phyloP scores from a whole-genome alignment of 2,113 vertebrate species.

The Rhegmatorhina hoffmannsi region DNA sequence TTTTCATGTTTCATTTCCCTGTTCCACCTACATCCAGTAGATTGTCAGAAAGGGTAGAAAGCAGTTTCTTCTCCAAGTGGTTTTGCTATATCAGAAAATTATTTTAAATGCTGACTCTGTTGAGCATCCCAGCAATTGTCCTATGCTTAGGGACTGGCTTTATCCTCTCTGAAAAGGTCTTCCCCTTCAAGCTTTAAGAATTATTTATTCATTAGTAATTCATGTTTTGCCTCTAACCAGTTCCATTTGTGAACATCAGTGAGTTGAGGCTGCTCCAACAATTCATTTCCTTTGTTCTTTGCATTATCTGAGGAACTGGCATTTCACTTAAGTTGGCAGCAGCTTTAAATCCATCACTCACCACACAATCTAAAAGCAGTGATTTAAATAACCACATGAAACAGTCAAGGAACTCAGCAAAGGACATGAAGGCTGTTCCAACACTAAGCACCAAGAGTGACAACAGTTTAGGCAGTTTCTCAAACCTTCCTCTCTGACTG shows the following conservation, averaged over 20 bases:
- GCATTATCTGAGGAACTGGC: background rate
- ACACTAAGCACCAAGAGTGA: background rate
- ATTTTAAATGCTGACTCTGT: background rate
- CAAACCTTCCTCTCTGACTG: background rate
- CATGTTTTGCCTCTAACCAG: background rate
- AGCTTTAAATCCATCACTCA: background rate
- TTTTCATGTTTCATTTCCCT: background rate
- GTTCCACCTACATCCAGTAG: background rate
- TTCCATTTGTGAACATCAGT: background rate
- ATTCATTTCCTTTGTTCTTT: background rate
- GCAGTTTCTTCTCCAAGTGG: background rate
- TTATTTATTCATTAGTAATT: background rate
- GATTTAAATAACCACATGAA: background rate
- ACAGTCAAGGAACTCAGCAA: background rate
- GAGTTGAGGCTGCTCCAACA: background rate
- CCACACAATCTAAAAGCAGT: fast-evolving
- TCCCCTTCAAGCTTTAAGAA: background rate
- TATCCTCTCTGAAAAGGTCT: background rate
- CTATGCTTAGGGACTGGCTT: background rate
- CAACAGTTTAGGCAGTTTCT: background rate
- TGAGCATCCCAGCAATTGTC: background rate
- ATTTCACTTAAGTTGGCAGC: background rate
- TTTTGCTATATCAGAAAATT: background rate
- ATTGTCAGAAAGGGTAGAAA: background rate
- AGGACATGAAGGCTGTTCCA: background rate